phyloP scores from a whole-genome alignment of 2,113 vertebrate genomes.

The Scopus umbretta region DNA sequence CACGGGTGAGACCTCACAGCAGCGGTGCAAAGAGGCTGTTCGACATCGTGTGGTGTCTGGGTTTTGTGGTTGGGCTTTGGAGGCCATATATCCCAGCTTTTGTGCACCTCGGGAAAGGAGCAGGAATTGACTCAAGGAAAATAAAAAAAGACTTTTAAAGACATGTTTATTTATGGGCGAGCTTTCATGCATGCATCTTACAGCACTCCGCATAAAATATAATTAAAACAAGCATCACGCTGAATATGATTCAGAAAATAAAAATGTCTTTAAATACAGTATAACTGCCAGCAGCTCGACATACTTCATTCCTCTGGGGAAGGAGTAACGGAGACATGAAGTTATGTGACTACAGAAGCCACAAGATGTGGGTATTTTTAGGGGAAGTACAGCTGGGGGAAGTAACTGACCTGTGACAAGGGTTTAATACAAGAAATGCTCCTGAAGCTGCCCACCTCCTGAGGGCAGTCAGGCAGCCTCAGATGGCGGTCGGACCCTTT shows the following conservation, averaged over 20 bases:
- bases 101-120: not conserved
- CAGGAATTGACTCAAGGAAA: not conserved
- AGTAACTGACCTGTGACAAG: constrained; percentile 29
- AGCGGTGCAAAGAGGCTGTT: not conserved
- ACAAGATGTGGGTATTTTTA: constrained; percentile 20
- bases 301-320: constrained; percentile 29
- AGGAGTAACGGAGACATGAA: not conserved
- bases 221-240: constrained; percentile 40
- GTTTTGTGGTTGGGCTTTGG: not conserved
- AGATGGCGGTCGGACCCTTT: too few relatives aligned
- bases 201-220: not conserved
- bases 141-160: constrained; percentile 18
- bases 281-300: constrained; percentile 22
- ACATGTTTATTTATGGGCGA: constrained; percentile 15
- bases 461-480: not conserved
- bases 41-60: not conserved
- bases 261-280: constrained; percentile 30
- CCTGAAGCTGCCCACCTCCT: not conserved
- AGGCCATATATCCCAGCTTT: not conserved
- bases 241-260: constrained; percentile 60
- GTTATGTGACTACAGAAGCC: constrained; percentile 21
- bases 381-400: not conserved
- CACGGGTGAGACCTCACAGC: not conserved
- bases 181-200: constrained; percentile 27
- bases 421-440: not conserved